Base-by-base conservation (phyloP, 2,797 vertebrate genomes). In the Gymnopithys bicolor region DNA sequence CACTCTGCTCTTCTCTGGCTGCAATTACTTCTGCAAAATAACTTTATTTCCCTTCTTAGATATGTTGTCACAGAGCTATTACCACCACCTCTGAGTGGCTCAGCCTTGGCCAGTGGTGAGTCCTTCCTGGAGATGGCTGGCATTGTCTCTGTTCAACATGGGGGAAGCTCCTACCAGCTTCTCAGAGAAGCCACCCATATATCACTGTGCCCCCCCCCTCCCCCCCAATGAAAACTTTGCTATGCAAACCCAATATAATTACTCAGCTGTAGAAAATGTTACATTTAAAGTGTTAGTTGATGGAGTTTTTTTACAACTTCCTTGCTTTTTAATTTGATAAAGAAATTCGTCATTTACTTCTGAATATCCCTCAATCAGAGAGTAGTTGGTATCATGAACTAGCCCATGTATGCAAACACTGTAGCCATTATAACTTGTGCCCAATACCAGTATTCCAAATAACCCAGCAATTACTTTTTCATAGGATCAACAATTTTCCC, bases 401-500 rank as follows among this genome's bases (percentile, higher is more conserved):
- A 75, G 11, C 10, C 30, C n/a, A 24, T 22, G 21, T 22, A 5
- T 62, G 55, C 3, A 13, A 85, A 56, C 6, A 1, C 21, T 18
- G 16, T 32, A 51, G 14, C 23, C 32, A 18, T 53, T 51, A 10
- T 76, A 52, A 64, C 6, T 39, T 16, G 13, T 43, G 16, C 6
- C 1, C 1, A 64, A 25, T 23, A 25, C 13, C 12, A 59, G 10
- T 19, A 27, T 45, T 39, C 12, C 33, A 2, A 62, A 12, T 28
- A 58, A 74, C 19, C 32, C 13, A 48, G 39, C 2, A 1, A 21
- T 96, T 91, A 97, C 33, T 93, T 52, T 37, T 95, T 86, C 51
- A 97, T 98, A 27, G 99, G 99, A 96, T 99, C 94, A 37, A 98
- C 98, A 56, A 99, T 97, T 96, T 98, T 98, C 46, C 98, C 99